Evolutionary conservation across 2,888 invertebrate species (phyloP), one percentile per base, ranked within the genome.

Genomic region (Calameuta idolon): DNA sequence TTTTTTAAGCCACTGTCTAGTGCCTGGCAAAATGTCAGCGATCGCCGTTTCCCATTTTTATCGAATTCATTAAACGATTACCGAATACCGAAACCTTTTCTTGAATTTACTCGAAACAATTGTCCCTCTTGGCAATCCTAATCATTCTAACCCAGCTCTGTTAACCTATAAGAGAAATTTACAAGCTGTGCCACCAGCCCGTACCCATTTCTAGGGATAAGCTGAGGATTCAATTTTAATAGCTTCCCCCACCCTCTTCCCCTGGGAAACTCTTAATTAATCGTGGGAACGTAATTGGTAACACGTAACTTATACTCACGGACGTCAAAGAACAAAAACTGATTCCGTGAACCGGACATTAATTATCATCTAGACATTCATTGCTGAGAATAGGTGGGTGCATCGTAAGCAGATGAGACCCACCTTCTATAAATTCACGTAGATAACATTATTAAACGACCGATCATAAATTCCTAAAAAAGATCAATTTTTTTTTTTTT

Each of bases 221-320:
- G 5, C 23, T 55, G 9, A 23, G 23, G 55, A 55, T 23, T 55
- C 2, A 55, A 55, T 55, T 55, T 55, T 55, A 55, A 23, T 55
- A 15, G 9, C 23, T 55, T 55, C 55, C 23, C 23, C 55, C 55
- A 55, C 55, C 55, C 23, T n/a, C 2, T 9, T 9, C 2, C 9
- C 23, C 9, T 33, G 31, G 31, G 12, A 34, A 77, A 77, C 79
- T 81, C 79, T 79, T 81, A 81, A 81, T 81, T 81, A 81, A 79
- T 78, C 79, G 76, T 79, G 79, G 73, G 80, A 81, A 79, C 79
- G 77, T 77, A 79, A 81, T 80, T 76, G 77, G 79, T 77, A 79
- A 77, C 73, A 55, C 73, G 75, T 69, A 68, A 68, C 23, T 55
- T 55, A 55, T 23, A 55, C 55, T 55, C 23, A 9, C 9, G 55